Conservation (phyloP, 2,113 vertebrate species). For the Lagopus muta region DNA sequence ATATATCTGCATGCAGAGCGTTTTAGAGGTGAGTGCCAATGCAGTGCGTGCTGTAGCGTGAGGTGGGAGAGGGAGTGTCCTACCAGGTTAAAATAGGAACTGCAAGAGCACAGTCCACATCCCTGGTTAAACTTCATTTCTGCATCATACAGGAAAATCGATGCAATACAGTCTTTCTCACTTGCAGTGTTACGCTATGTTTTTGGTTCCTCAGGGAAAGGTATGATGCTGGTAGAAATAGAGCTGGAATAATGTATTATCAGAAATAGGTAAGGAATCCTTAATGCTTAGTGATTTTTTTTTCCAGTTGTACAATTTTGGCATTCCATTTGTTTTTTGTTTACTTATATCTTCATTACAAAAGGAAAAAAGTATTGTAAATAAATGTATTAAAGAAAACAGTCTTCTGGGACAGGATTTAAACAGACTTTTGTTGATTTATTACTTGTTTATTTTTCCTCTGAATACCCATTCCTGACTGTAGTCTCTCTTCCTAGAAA, state of each 20-base stretch:
- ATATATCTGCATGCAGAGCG: not conserved
- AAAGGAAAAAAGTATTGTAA: not conserved
- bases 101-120: not conserved
- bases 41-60: not conserved
- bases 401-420: not conserved
- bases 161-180: not conserved
- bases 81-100: not conserved
- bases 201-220: not conserved
- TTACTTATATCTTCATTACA: not conserved
- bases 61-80: not conserved
- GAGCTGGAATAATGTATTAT: not conserved
- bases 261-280: not conserved
- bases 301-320: not conserved
- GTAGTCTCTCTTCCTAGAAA: conserved; percentile 82
- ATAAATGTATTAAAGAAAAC: not conserved
- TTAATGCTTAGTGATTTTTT: not conserved
- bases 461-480: not conserved
- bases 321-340: not conserved
- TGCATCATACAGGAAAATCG: rapidly evolving
- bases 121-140: rapidly evolving
- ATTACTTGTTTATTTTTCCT: not conserved
- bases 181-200: not conserved
- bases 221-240: not conserved
- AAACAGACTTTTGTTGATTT: not conserved
- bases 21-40: not conserved